These are phyloP conservation scores for Nothoprocta pentlandii DNA, from an alignment of 2,113 vertebrate genomes.

Conservation along the genomic window DNA sequence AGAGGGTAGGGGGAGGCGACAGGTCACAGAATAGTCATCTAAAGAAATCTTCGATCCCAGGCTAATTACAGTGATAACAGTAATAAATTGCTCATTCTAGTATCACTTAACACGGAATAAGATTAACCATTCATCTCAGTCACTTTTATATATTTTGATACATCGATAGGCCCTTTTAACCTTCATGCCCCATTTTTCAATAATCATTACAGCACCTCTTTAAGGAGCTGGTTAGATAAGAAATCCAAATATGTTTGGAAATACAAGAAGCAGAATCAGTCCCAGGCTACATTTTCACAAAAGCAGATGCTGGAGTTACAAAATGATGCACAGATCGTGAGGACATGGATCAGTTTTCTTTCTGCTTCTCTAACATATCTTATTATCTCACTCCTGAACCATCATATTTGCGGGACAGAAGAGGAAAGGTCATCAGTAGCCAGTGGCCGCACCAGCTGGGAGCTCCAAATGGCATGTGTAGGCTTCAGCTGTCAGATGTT, in stretches of 20 bases:
- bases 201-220: background rate
- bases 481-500: background rate
- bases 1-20: background rate
- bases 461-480: background rate
- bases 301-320: background rate
- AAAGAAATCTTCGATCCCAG: background rate
- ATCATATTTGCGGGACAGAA: background rate
- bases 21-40: background rate
- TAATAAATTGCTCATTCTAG: background rate
- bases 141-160: background rate
- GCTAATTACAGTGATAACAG: background rate
- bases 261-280: background rate
- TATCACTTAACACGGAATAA: background rate
- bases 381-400: background rate
- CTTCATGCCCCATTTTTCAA: background rate
- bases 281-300: background rate
- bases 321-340: background rate
- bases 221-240: background rate
- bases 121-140: background rate
- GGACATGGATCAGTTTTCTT: background rate
- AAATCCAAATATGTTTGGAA: background rate
- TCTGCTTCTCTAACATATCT: background rate
- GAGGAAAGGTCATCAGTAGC: slow-evolving; percentile 25
- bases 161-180: background rate
- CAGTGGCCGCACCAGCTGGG: slow-evolving; percentile 27